Conservation (phyloP, 2,113 vertebrate species). For the Melanotaenia duboulayi region DNA sequence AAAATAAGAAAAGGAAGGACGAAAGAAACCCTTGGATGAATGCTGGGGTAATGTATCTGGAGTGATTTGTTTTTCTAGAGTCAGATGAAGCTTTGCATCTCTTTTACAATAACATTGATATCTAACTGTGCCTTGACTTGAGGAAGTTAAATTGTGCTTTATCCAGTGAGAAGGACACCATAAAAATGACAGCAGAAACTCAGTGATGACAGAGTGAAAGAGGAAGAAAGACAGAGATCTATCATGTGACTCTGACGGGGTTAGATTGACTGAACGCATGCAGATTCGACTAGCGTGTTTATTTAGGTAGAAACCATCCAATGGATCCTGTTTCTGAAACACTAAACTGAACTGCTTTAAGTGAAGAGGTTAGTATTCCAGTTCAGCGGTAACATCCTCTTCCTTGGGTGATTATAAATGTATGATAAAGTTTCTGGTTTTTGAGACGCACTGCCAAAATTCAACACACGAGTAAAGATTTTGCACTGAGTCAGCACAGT, state of each 20-base stretch:
- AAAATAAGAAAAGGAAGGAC: too few species aligned
- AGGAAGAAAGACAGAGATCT: slow-evolving; percentile 12
- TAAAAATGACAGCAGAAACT: slow-evolving; percentile 48
- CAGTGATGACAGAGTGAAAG: slow-evolving; percentile 33
- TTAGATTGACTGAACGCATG: slow-evolving; percentile 33
- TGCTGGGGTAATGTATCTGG: slow-evolving; percentile 57
- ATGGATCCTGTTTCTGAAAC: slow-evolving; percentile 34
- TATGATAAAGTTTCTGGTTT: slow-evolving; percentile 23
- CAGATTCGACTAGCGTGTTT: slow-evolving; percentile 52
- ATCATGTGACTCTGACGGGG: slow-evolving; percentile 36
- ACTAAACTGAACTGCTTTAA: slow-evolving; percentile 15
- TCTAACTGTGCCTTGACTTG: slow-evolving; percentile 16
- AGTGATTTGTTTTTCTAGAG: slow-evolving; percentile 60
- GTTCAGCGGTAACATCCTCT: slow-evolving; percentile 28
- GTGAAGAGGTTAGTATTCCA: slow-evolving; percentile 47
- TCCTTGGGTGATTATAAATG: slow-evolving; percentile 31
- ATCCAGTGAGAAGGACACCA: neutral
- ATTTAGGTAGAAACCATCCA: slow-evolving; percentile 31
- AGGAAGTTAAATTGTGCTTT: slow-evolving; percentile 12
- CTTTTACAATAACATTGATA: slow-evolving; percentile 7
- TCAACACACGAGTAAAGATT: slow-evolving; percentile 7
- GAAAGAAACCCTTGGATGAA: slow-evolving; percentile 41
- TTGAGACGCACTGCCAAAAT: slow-evolving; percentile 5
- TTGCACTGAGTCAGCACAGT: slow-evolving; percentile 21
- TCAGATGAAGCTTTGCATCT: slow-evolving; percentile 20